phyloP scores from a whole-genome alignment of 2,113 vertebrate genomes.

The Oreochromis tanganicae region DNA sequence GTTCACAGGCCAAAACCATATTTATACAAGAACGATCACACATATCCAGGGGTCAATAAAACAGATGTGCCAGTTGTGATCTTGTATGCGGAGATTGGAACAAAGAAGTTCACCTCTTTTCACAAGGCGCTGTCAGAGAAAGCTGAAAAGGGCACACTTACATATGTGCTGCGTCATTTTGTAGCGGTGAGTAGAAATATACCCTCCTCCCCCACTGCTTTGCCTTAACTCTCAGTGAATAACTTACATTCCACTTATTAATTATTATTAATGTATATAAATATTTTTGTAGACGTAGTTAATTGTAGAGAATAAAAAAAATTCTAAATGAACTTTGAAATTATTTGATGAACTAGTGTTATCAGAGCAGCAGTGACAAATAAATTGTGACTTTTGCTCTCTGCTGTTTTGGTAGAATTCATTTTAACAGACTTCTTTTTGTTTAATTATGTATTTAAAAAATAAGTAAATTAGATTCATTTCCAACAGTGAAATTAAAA shows the following conservation, averaged over 20 bases:
- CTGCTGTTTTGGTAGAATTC: not conserved
- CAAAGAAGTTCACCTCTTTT: constrained; percentile 84
- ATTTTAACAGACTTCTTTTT: not conserved
- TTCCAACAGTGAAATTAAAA: not conserved
- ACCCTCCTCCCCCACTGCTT: not conserved
- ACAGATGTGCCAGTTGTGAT: constrained; percentile 80
- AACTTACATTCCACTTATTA: not conserved
- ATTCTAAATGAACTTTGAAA: not conserved
- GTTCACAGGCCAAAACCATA: constrained; percentile 83
- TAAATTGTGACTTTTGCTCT: not conserved
- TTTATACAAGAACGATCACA: constrained; percentile 88
- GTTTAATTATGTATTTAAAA: not conserved
- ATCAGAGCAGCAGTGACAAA: not conserved
- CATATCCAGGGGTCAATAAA: constrained; percentile 77
- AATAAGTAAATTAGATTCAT: not conserved
- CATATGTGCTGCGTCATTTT: constrained; percentile 91
- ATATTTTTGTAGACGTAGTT: not conserved
- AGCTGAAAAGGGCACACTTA: constrained; percentile 76
- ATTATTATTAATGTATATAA: not conserved
- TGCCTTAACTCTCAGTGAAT: not conserved
- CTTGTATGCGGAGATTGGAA: constrained; percentile 95
- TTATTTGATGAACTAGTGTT: not conserved
- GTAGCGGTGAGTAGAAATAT: constrained; percentile 77
- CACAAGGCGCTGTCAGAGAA: constrained; percentile 84
- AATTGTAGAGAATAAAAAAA: not conserved